Evolutionary conservation across 2,113 vertebrate species (phyloP), one percentile per base, ranked within the genome.

Genomic region (Plecturocebus donacophilus): DNA sequence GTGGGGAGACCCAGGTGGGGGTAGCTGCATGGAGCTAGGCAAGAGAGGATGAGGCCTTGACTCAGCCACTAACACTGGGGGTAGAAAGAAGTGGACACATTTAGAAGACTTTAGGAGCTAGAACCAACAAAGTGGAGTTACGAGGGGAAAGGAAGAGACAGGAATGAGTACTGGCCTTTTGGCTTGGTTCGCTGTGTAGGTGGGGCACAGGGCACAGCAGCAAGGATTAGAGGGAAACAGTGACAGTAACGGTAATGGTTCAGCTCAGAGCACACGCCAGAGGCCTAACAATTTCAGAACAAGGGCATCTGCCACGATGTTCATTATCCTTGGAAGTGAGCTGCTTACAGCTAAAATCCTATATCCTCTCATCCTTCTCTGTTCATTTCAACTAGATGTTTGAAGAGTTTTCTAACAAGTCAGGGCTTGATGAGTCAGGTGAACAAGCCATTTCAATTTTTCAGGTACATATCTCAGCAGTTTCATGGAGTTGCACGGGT

Each of bases 381-480:
- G 17, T 35, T 42, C 25, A 30, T 77, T 84, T 92, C 73, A 79
- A 49, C 16, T 86, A 68, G 47, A 23, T 25, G 14, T 35, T 94
- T 93, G 66, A 82, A 54, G 40, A 56, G 64, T 54, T 19, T 64
- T 80, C n/a, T 68, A 68, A 87, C 16, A 82, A 83, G 30, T 83
- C 58, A 66, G 47, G 77, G 42, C 21, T 77, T 91, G 32, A 38
- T 1, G 42, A 70, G 14, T 75, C 52, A 49, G 30, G 23, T 58
- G 20, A 95, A 87, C n/a, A 81, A 68, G 13, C 30, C 40, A 68
- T 75, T 58, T 92, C 64, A 61, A 21, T 93, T 56, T 95, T 92
- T 17, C 40, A 77, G 38, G 21, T 38, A 66, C 10, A 14, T 27
- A 35, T 38, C 66, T 68, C 40, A 87, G 70, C 10, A 68, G 27